A percentile compares a stretch with the other conserved stretches of the same genome.
Conservation (phyloP, 2,888 invertebrate genomes). For the Lypha dubia region DNA sequence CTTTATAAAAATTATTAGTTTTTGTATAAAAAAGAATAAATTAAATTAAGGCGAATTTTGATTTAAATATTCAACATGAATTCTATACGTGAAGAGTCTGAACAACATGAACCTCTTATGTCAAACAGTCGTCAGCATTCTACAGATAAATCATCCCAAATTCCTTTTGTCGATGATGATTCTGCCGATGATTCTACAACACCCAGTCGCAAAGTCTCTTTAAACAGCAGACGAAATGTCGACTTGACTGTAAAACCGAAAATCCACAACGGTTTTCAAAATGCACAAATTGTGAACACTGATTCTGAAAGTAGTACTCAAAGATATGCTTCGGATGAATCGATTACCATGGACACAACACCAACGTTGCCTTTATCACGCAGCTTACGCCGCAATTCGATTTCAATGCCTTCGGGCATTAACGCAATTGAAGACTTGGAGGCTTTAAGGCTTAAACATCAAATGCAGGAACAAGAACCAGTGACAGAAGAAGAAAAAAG, state of each 20-base stretch:
- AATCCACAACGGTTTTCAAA: conserved; percentile 16
- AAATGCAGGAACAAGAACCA: conserved; percentile 79
- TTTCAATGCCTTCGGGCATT: conserved; percentile 88
- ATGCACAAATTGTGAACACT: background rate
- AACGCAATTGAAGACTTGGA: conserved; percentile 87
- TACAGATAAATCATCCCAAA: conserved; percentile 16
- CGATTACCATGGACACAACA: conserved; percentile 43
- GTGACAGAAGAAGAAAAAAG: conserved; percentile 77
- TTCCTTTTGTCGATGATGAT: conserved; percentile 61
- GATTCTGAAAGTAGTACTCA: conserved; percentile 27
- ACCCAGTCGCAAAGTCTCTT: conserved; percentile 41
- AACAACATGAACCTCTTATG: conserved; percentile 51
- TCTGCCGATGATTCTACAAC: background rate
- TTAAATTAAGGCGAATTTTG: background rate
- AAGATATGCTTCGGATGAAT: conserved; percentile 49
- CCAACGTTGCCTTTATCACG: conserved; percentile 58
- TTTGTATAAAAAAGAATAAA: background rate
- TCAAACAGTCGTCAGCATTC: conserved; percentile 15
- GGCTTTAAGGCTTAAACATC: conserved; percentile 84
- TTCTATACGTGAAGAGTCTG: conserved; percentile 31
- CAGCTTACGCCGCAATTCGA: conserved; percentile 87
- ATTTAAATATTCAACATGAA: conserved; percentile 38
- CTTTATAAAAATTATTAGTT: background rate
- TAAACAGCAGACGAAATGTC: conserved; percentile 42
- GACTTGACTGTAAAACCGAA: conserved; percentile 32